phyloP scores from a whole-genome alignment of 2,797 vertebrate species.

The Adrianichthys oophorus region DNA sequence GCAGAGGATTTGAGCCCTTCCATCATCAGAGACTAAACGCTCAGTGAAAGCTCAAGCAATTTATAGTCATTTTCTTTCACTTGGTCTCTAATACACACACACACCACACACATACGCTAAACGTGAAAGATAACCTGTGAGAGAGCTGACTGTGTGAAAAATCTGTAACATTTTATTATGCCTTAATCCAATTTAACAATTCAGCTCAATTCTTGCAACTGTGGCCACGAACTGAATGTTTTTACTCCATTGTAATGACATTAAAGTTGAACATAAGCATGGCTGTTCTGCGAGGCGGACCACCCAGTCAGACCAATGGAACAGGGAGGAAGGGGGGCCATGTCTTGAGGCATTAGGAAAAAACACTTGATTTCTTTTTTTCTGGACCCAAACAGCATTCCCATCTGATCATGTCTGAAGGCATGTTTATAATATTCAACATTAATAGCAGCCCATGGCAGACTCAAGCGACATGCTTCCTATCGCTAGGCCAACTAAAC shows the following conservation, averaged over 20 bases:
- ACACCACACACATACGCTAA: constrained; percentile 16
- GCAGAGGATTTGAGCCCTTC: constrained; percentile 33
- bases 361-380: constrained; percentile 78
- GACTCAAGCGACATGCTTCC: constrained; percentile 71
- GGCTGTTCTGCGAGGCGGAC: constrained; percentile 71
- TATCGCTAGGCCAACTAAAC: constrained; percentile 57
- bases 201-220: constrained; percentile 54
- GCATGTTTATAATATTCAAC: constrained; percentile 82
- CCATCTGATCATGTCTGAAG: constrained; percentile 79
- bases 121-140: constrained; percentile 23
- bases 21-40: constrained; percentile 32
- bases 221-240: constrained; percentile 69
- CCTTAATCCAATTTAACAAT: constrained; percentile 76
- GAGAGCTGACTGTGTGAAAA: constrained; percentile 61
- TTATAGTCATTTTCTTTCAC: constrained; percentile 38
- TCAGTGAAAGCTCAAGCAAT: constrained; percentile 38
- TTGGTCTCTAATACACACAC: constrained; percentile 15
- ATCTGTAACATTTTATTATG: constrained; percentile 66
- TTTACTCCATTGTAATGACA: constrained; percentile 72
- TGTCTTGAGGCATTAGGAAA: constrained; percentile 78
- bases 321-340: constrained; percentile 54
- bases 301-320: constrained; percentile 76
- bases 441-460: constrained; percentile 78
- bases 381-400: constrained; percentile 75
- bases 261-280: constrained; percentile 77